Base-by-base conservation (phyloP, 2,888 invertebrate species). In the Eupithecia exiguata region DNA sequence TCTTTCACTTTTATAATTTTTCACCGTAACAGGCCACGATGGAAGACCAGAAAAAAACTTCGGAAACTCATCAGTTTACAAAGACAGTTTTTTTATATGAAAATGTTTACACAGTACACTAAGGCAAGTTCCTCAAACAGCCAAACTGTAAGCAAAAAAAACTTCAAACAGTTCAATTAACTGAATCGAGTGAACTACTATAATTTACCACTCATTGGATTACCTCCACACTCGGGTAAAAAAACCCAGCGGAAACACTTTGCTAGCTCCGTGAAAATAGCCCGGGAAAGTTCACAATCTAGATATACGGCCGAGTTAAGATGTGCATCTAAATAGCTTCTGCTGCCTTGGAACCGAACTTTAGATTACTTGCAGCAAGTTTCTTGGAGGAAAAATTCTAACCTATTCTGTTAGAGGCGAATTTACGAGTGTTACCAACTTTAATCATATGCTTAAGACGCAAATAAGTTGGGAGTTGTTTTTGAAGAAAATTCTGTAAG, bases 311-410 rank as follows among this genome's bases (percentile, higher is more conserved):
- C 85, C 87, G 88, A 92, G 93, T 94, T 94, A 93, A 94, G 94
- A 94, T 94, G 94, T 92, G 92, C 94, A 93, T 94, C 94, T 94
- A 94, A 94, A 94, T 93, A 93, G 94, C 93, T 89, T 90, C 91
- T 89, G 92, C 92, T 89, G 89, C 90, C 88, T 85, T 91, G 91
- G 90, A 91, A 92, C 91, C 92, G 90, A 94, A 94, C 90, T 94
- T 94, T 94, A 94, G 94, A 94, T 94, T 94, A 94, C 94, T 94
- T 93, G 92, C 93, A 90, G 89, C 89, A 92, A 93, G 86, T 92
- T 86, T 89, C 89, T 87, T 88, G 79, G 76, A 71, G 84, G 86
- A 88, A 89, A 87, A 89, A 90, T 88, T 88, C 86, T 88, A 87
- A 88, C 91, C 91, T 88, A 90, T 92, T 92, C 91, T 86, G 86